phyloP scores from a whole-genome alignment of 2,113 vertebrate species.

The Furnarius figulus region DNA sequence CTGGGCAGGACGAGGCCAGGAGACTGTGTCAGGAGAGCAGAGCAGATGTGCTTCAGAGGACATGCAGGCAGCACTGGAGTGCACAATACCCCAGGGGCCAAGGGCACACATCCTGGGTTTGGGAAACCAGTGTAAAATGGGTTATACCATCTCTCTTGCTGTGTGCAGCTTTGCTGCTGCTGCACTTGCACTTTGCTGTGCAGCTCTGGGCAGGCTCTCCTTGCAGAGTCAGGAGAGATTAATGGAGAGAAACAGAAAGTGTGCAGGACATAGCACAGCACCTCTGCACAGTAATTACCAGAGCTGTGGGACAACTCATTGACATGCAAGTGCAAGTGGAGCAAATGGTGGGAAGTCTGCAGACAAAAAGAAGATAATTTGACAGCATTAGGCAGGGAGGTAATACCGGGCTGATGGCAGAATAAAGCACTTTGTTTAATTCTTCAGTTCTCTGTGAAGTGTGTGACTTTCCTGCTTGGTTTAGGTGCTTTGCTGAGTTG shows the following conservation, averaged over 20 bases:
- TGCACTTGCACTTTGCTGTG: neutral
- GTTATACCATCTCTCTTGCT: neutral
- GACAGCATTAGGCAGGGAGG: neutral
- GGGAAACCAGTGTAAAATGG: neutral
- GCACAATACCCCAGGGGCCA: neutral
- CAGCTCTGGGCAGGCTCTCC: neutral
- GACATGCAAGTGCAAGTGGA: neutral
- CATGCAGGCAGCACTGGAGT: fast-evolving
- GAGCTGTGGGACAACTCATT: neutral
- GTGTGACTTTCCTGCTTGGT: neutral
- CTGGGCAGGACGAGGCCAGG: neutral
- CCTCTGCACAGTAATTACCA: neutral
- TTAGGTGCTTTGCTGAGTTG: neutral
- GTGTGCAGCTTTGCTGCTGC: neutral
- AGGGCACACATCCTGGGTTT: fast-evolving
- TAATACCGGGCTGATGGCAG: neutral
- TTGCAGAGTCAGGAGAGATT: neutral
- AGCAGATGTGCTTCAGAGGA: neutral
- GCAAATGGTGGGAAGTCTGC: neutral
- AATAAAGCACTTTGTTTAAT: neutral
- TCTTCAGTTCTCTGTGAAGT: neutral
- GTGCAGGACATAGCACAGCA: neutral
- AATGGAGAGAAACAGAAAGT: neutral
- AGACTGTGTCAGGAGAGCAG: neutral
- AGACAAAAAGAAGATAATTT: neutral